Conservation (phyloP, 2,888 invertebrate species). For the Girardia tigrina region DNA sequence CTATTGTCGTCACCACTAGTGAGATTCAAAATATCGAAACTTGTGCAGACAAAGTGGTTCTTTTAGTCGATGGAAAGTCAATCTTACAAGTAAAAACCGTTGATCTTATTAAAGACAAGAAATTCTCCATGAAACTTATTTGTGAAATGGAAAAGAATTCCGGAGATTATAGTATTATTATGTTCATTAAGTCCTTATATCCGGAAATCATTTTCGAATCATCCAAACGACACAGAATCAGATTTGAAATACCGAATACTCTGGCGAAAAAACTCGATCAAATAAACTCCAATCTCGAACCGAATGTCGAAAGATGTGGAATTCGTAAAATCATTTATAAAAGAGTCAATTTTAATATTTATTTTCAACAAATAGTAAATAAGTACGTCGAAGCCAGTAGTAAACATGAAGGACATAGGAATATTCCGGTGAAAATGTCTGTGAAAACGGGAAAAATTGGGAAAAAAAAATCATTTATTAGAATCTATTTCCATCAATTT, state of each 20-base stretch:
- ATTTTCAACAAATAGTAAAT: background rate
- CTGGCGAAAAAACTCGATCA: background rate
- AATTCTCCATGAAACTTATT: background rate
- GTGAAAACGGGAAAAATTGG: background rate
- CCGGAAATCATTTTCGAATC: background rate
- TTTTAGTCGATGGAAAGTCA: background rate
- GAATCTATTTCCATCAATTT: background rate
- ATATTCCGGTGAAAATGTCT: background rate
- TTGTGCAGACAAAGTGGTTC: background rate
- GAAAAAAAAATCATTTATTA: background rate
- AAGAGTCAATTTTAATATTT: background rate
- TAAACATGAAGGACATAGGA: background rate
- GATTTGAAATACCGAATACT: background rate
- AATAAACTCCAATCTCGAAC: background rate
- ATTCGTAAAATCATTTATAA: background rate
- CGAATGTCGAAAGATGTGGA: background rate
- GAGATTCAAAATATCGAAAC: background rate
- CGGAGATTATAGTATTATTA: slow-evolving; percentile 2
- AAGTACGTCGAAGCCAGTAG: background rate
- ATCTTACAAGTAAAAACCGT: background rate
- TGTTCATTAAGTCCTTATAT: background rate
- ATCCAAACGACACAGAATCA: background rate
- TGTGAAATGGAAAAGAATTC: background rate
- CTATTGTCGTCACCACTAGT: background rate
- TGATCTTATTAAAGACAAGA: background rate